Base-by-base conservation (phyloP, 1,140 invertebrate species). In the Lordiphosa stackelbergi region DNA sequence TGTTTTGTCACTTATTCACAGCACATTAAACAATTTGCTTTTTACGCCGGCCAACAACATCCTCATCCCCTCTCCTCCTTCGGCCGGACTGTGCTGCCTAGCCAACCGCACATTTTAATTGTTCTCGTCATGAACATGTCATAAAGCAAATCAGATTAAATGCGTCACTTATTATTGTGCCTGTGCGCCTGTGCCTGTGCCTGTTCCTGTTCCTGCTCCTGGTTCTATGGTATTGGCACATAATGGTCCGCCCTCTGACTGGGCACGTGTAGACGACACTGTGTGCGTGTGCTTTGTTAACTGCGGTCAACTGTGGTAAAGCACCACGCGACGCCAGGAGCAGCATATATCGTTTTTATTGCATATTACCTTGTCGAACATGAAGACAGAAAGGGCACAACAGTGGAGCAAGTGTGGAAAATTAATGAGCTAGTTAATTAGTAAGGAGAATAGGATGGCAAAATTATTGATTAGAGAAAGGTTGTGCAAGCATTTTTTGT, bases 61-160 rank as follows among this genome's bases (percentile, higher is more conserved):
- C 35, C 45, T 43, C 5, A 35, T 7, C 16, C 38, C 10, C 9
- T 3, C 6, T 3, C 40, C 43, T 12, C 35, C 34, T n/a, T 16
- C n/a, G 38, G 10, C 40, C 45, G 54, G 66, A 34, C 66, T 69
- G 73, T 55, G 70, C 56, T 81, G 75, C 77, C 75, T 68, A 81
- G 75, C 77, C 77, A 81, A 81, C 66, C 75, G 75, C 75, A 83
- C 77, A 81, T 81, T 81, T 83, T 81, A 81, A 81, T 81, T 81
- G 77, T 81, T 83, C 72, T 81, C 77, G 77, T 81, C 77, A 81
- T 81, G 77, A 81, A 81, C 77, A 81, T 81, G 77, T 81, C 77
- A 81, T 81, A 81, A 81, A 83, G 77, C 77, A 81, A 81, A 83
- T 81, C 77, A 81, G 77, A 81, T 81, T 83, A 81, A 81, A 81